phyloP scores from a whole-genome alignment of 2,888 invertebrate species.

The Hirtodrosophila duncani region DNA sequence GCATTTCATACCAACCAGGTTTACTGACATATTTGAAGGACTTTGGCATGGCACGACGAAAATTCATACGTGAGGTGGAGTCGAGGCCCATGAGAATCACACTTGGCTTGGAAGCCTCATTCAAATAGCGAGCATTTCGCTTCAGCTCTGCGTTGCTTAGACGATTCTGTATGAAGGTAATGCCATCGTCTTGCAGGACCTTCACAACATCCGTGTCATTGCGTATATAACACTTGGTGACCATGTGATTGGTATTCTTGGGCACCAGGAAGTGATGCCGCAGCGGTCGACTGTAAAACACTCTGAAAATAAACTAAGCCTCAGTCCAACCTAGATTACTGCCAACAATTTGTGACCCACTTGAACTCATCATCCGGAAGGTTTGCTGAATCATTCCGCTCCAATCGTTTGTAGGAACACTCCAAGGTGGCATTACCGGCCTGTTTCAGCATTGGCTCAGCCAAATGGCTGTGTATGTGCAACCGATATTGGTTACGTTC shows the following conservation, averaged over 20 bases:
- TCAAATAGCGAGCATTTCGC: slow-evolving; percentile 83
- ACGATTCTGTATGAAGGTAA: slow-evolving; percentile 80
- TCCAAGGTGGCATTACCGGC: slow-evolving; percentile 13
- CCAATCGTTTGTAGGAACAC: slow-evolving; percentile 62
- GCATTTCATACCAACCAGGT: slow-evolving; percentile 82
- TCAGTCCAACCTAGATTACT: too few species aligned
- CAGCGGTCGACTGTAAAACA: not conserved
- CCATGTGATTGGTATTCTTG: slow-evolving; percentile 39
- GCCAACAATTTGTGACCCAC: too few species aligned
- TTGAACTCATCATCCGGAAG: slow-evolving; percentile 35
- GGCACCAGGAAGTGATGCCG: slow-evolving; percentile 44
- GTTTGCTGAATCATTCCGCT: not conserved
- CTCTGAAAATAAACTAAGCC: too few species aligned
- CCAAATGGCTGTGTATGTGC: slow-evolving; percentile 21
- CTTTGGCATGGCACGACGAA: slow-evolving; percentile 85
- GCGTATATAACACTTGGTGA: slow-evolving; percentile 73
- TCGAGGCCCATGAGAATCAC: slow-evolving; percentile 88
- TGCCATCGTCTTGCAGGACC: slow-evolving; percentile 76
- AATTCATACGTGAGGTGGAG: slow-evolving; percentile 88
- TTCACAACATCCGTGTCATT: slow-evolving; percentile 1
- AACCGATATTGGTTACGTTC: slow-evolving; percentile 26
- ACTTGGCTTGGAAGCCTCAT: slow-evolving; percentile 80
- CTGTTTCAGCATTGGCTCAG: slow-evolving; percentile 12
- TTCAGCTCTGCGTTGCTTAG: slow-evolving; percentile 82
- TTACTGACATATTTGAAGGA: slow-evolving; percentile 82